Evolutionary conservation across 2,797 vertebrate genomes (phyloP), one percentile per base, ranked within the genome.

Genomic region (Vespertilio murinus): DNA sequence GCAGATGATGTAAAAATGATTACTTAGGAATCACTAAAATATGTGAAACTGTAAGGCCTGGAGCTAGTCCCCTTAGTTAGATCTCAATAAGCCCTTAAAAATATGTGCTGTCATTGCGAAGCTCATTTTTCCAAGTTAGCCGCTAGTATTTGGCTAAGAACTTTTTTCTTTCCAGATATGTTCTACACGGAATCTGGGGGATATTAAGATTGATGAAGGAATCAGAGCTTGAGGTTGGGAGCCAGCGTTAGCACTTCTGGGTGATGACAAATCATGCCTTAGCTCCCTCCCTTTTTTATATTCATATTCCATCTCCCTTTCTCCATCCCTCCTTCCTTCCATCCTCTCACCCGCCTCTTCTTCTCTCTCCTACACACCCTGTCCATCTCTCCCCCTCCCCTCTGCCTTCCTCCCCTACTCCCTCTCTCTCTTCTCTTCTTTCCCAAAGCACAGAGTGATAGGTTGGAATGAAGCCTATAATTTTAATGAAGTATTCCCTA

Each of bases 91-190:
- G 64, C 94, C 16, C 80, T 96, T 91, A 94, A 74, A 97, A 96
- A 94, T 96, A 95, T 96, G 94, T 96, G 94, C 94, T 96, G 95
- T 96, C 95, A 78, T 87, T 81, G 89, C 52, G 78, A 82, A 93
- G 88, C 89, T 94, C 89, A 11, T 89, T 94, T 97, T 96, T 96
- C 91, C 86, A 92, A 93, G 78, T 82, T 94, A 40, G 30, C 75
- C 56, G 86, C 71, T 90, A 91, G n/a, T 74, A 56, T 91, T 96
- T 97, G 95, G 94, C 96, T 47, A 80, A 88, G 86, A 90, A 74
- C 86, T 70, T 90, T 82, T 88, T 92, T 67, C 85, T 83, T 92
- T 88, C 92, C n/a, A 28, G 79, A 81, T 93, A 93, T 96, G 71
- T 40, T 91, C 79, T 94, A 6, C 87, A 67, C 30, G 77, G 88